Base-by-base conservation (phyloP, 2,797 vertebrate genomes). In the Semotilus atromaculatus region DNA sequence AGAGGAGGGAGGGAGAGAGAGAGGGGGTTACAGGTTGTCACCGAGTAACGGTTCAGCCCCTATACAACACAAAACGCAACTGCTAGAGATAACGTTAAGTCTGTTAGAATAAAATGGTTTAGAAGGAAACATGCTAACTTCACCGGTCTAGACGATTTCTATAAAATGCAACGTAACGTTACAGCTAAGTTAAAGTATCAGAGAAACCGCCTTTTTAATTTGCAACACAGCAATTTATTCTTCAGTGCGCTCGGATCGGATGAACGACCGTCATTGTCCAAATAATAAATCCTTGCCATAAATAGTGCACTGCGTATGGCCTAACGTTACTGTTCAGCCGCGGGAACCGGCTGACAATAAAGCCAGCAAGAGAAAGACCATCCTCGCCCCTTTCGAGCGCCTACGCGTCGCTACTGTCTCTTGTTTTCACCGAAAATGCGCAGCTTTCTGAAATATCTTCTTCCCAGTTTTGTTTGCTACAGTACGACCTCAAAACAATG, bases 31-130 rank as follows among this genome's bases (percentile, higher is more conserved):
- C 85, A 36, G 82, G 86, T 84, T 80, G 85, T 85, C 85, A 88
- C 86, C 77, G 86, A 88, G 82, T 90, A 91, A 91, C 90, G 89
- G 90, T 91, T 89, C 88, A 75, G 70, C 48, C 82, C 58, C 68
- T 48, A 60, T 68, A 76, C 55, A 80, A 86, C 80, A 86, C 75
- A 76, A 75, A 73, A 73, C 60, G n/a, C 62, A 48, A 70, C 72
- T n/a, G 40, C 55, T 36, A 21, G 7, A 62, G 19, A 70, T 3
- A n/a, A n/a, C n/a, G n/a, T n/a, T n/a, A 55, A 16, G 16, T 43
- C n/a, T 23, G 26, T 62, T 8, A 40, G 29, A 21, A 43, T 43
- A 23, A 78, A 64, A 19, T 1, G 48, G 4, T 31, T 38, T 29
- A 55, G 8, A 51, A 19, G 1, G 9, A 66, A 23, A 51, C 6